phyloP scores from a whole-genome alignment of 2,113 vertebrate species.

The Syrrhaptes paradoxus region DNA sequence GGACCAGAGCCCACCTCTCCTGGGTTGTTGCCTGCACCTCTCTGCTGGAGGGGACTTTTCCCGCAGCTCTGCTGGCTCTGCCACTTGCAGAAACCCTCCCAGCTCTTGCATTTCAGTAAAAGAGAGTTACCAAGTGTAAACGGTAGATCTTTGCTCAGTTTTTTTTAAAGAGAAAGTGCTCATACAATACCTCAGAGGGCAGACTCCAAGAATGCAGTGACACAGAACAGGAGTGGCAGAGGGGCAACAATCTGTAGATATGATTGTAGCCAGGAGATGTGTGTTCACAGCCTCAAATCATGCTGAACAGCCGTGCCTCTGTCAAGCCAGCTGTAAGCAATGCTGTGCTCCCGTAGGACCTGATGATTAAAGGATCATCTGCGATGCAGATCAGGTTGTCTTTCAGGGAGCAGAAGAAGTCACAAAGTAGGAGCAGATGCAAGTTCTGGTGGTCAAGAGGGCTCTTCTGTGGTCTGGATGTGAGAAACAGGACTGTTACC shows the following conservation, averaged over 20 bases:
- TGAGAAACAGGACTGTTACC: neutral
- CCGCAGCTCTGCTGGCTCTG: neutral
- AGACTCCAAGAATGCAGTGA: neutral
- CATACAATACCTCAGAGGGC: no score
- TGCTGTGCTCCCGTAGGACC: neutral
- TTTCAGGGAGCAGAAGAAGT: neutral
- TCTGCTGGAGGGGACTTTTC: accelerated
- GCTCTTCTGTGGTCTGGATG: neutral
- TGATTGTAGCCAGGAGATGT: neutral
- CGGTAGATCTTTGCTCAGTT: neutral
- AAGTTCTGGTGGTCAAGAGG: neutral
- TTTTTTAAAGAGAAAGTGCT: neutral
- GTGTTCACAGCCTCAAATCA: neutral
- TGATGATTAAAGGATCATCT: neutral
- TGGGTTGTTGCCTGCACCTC: accelerated
- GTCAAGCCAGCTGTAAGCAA: neutral
- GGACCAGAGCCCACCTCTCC: neutral
- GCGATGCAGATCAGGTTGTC: conserved; percentile 9
- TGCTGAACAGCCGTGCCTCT: neutral
- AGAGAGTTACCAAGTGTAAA: neutral
- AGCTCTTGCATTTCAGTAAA: neutral
- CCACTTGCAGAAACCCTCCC: neutral
- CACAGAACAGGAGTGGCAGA: neutral
- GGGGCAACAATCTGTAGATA: neutral
- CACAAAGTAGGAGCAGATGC: neutral